Evolutionary conservation across 2,888 invertebrate genomes (phyloP), one percentile per base, ranked within the genome.

Genomic region (Rhamnusium bicolor): DNA sequence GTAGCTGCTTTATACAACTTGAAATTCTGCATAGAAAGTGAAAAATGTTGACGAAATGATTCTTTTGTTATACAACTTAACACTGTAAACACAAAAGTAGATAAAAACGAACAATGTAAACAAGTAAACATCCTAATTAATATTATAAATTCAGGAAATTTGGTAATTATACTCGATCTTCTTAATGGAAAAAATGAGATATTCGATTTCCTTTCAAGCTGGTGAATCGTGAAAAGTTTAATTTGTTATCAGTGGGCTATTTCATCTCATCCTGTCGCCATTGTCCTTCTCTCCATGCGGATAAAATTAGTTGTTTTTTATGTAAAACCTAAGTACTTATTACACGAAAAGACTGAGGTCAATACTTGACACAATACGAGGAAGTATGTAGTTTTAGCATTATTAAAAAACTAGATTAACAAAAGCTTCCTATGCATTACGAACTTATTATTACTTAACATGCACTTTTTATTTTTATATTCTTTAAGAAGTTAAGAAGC

Each of bases 291-390:
- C n/a, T 53, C 56, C 8, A 21, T n/a, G 67, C 54, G 14, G 67
- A 32, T 67, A 54, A 67, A 56, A 67, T 67, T 67, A 67, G 54
- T 67, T 67, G 67, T 29, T 67, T 56, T 67, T 67, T 67, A 54
- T 46, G 51, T 67, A 67, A 40, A 46, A 56, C 56, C 56, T 54
- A 67, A 67, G 67, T 56, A 46, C 56, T 67, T 67, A 56, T 54
- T 67, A 56, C 56, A 21, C 51, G 46, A 16, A 51, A 40, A 56
- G 67, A 56, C 46, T 67, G 51, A 56, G 46, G 54, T 67, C 56
- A 56, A 67, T 67, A 67, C 67, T 46, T 67, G 56, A 67, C 67
- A 56, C n/a, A 56, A 14, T 56, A 67, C 67, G 56, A 21, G 32
- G 67, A 56, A 67, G 56, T n/a, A n/a, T n/a, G n/a, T 56, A 16